Base-by-base conservation (phyloP, 2,113 vertebrate genomes). In the Oreotrochilus melanogaster region DNA sequence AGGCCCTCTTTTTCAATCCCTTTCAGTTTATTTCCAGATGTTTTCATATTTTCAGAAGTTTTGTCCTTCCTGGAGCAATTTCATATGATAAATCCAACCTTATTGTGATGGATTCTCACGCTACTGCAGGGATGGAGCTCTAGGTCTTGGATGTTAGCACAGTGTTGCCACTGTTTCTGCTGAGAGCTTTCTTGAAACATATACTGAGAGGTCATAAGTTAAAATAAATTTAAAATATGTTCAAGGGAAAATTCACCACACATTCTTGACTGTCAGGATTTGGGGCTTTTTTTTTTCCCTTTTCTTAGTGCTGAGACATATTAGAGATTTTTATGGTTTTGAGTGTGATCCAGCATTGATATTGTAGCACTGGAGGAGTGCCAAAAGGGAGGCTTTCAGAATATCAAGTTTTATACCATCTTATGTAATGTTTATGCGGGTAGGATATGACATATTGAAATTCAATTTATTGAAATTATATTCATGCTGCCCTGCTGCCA, bases 311-410 rank as follows among this genome's bases (percentile, higher is more conserved):
- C 79, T 86, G 87, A 89, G 43, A 70, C 71, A 48, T 95, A 89
- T 89, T 84, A 89, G 56, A 91, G 61, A 69, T 91, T 96, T 96
- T 89, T 92, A 74, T 95, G 88, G 78, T 37, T 95, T 96, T 96
- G 93, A 92, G 60, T 37, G 10, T 60, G 80, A 78, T 95, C 91
- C 65, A 80, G 31, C 89, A 87, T 86, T 95, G 95, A 94, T 95
- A 78, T 70, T 97, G 56, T 89, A 94, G 57, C 47, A 92, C 72
- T 86, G 91, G 76, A 95, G 53, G 37, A 84, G 33, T 88, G 93
- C 89, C 83, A 97, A 47, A 76, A 91, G 62, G 16, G 82, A 73
- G 43, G 53, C 76, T 95, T 96, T 78, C 62, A 95, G 88, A 83
- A 86, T 97, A 97, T 86, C 91, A 78, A 42, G 54, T 94, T 95